A percentile compares a stretch with the other conserved stretches of the same genome.
Evolutionary conservation across 2,888 invertebrate species (phyloP).

Genomic region (Xestia sexstrigata): DNA sequence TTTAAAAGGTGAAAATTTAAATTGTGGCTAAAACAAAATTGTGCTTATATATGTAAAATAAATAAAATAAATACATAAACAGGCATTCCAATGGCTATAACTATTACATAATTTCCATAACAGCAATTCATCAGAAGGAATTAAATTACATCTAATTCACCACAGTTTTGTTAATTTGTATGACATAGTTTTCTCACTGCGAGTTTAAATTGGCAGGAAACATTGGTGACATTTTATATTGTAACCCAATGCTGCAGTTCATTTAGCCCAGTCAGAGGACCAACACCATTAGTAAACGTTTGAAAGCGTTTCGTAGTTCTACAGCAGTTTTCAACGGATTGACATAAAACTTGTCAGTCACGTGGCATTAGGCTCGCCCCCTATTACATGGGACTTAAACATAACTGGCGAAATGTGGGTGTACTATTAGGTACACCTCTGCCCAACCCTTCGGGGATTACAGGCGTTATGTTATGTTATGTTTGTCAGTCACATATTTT

Average conservation of each 20-base stretch:
- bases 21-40: background rate
- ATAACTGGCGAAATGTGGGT: too few species aligned
- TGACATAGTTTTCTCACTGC: slow-evolving; percentile 27
- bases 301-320: background rate
- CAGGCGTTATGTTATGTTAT: too few species aligned
- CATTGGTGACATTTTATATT: background rate
- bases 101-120: background rate
- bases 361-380: too few species aligned
- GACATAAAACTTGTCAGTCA: background rate
- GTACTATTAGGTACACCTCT: too few species aligned
- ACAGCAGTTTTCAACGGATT: background rate
- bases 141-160: background rate
- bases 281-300: background rate
- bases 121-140: background rate
- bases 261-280: background rate
- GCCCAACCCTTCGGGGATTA: too few species aligned
- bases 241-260: background rate
- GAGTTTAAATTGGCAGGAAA: slow-evolving; percentile 35
- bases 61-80: background rate
- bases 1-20: background rate
- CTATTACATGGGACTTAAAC: too few species aligned
- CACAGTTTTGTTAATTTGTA: slow-evolving; percentile 6
- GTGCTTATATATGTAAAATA: background rate
- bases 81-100: background rate
- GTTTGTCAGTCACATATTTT: background rate